phyloP scores from a whole-genome alignment of 2,113 vertebrate species.

The Zosterops hypoxanthus region DNA sequence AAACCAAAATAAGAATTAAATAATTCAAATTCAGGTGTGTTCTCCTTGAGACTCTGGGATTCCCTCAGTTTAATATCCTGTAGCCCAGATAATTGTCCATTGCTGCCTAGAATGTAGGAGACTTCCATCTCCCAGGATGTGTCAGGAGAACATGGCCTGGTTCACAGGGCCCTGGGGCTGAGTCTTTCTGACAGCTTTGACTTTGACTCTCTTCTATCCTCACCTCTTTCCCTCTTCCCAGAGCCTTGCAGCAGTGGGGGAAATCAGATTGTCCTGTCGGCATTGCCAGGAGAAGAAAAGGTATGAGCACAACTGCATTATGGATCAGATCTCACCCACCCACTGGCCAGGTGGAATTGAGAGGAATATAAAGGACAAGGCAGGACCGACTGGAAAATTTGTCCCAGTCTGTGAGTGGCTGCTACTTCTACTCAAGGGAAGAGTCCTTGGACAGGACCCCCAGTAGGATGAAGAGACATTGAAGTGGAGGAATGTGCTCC shows the following conservation, averaged over 20 bases:
- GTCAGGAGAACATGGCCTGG: background rate
- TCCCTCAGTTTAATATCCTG: background rate
- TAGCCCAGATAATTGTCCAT: background rate
- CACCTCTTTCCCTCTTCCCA: background rate
- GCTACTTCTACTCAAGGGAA: background rate
- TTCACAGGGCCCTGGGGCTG: background rate
- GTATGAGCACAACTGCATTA: background rate
- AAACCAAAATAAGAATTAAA: background rate
- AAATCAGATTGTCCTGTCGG: background rate
- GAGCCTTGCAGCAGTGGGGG: background rate
- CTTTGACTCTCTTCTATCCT: background rate
- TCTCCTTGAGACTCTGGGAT: background rate
- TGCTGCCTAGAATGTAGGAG: background rate
- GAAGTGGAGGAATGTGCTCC: rapidly evolving
- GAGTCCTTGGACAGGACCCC: background rate
- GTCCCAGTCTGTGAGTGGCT: background rate
- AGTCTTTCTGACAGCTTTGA: background rate
- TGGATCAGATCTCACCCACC: background rate
- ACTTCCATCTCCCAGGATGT: background rate
- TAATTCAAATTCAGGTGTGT: background rate
- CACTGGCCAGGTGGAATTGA: background rate
- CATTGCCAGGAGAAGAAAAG: background rate
- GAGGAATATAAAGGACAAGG: background rate
- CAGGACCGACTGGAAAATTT: background rate
- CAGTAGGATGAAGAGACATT: background rate